These are phyloP conservation scores for Stratiolaelaps scimitus DNA, from an alignment of 1,140 invertebrate genomes.

Conservation along the genomic window DNA sequence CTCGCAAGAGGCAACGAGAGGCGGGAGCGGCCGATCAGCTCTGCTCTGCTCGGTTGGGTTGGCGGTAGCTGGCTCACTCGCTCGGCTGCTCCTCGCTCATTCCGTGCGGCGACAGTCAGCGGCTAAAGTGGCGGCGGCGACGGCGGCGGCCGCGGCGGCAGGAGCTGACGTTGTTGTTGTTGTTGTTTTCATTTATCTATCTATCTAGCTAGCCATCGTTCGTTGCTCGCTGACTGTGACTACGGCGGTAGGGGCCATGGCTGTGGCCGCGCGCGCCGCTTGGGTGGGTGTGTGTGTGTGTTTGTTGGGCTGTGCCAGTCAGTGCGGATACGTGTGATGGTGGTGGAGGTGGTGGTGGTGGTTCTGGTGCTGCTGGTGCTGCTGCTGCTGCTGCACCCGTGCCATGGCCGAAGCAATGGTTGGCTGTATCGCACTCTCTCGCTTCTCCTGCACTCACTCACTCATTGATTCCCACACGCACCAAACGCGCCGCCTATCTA, in stretches of 20 bases:
- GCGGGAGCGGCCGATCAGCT: not conserved
- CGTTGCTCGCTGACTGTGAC: not conserved
- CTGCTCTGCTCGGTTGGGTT: not conserved
- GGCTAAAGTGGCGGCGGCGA: not conserved
- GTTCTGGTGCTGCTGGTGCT: constrained; percentile 1
- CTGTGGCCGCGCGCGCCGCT: not conserved
- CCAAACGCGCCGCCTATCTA: not conserved
- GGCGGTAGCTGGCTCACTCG: not conserved
- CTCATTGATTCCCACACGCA: not conserved
- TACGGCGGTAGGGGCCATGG: not conserved
- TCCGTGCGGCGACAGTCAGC: not conserved
- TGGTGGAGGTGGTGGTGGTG: constrained; percentile 7
- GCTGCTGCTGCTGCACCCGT: constrained; percentile 16
- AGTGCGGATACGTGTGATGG: not conserved
- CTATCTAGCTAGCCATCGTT: not conserved
- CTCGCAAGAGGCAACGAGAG: not conserved
- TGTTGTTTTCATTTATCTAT: not conserved
- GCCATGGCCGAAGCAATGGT: too few species aligned
- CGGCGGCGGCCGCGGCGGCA: not conserved
- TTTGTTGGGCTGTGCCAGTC: not conserved
- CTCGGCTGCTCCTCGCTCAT: not conserved
- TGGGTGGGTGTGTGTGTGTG: not conserved
- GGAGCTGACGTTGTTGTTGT: not conserved
- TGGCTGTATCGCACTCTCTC: too few species aligned
- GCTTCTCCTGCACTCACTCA: not conserved